Evolutionary conservation across 2,797 vertebrate species (phyloP), one percentile per base, ranked within the genome.

Genomic region (Sebastes ruberrimus): DNA sequence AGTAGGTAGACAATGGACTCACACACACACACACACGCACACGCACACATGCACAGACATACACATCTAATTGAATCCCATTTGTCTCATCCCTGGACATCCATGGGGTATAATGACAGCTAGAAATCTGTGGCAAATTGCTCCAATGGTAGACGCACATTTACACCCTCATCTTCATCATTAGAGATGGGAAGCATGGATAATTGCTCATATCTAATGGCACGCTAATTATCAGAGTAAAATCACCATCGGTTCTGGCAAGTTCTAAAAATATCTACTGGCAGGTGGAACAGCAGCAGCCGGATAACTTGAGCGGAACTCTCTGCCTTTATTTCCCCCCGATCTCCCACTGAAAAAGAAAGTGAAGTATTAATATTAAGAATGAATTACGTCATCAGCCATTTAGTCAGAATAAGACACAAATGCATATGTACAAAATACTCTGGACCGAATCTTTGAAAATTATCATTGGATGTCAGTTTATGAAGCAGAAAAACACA

Each of bases 181-280:
- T 89, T 90, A 87, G 74, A 63, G 73, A 85, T 82, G 76, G 78
- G 32, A 35, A 68, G 77, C 66, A 35, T 57, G 74, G 86, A 87
- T 91, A 91, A 89, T 93, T 91, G 89, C 83, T 89, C 78, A 82
- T 83, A 88, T 88, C 71, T 93, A 91, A 92, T 86, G 90, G 85
- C 81, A 82, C 27, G 2, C 78, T 92, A 88, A 93, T 93, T 90
- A 84, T 91, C 56, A 52, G 81, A 71, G 81, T 82, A 81, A 88
- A 92, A 90, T 88, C 76, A 74, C 87, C 77, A 76, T 85, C 22
- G 25, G 66, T 82, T 86, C 70, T 86, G 68, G 63, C 27, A 11
- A 32, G 49, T 69, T 84, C 78, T 82, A 89, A 89, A 89, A 81
- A 90, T 86, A 88, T 76, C 81, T 33, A 10, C 27, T 2, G 53